Conservation (phyloP, 2,113 vertebrate genomes). For the Crotophaga sulcirostris region DNA sequence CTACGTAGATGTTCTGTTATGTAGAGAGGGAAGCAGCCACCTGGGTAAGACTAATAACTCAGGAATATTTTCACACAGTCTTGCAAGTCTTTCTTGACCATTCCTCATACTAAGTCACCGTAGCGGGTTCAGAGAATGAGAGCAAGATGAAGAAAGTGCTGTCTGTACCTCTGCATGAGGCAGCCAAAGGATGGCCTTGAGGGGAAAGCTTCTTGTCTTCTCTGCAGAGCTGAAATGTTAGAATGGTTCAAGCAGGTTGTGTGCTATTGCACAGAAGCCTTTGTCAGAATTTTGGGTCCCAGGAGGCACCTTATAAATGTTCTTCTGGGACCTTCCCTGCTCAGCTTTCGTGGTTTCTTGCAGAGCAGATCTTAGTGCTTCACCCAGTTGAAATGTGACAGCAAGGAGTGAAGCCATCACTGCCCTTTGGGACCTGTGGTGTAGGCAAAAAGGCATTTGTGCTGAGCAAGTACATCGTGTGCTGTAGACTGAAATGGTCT, state of each 20-base stretch:
- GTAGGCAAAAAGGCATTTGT: rapidly evolving
- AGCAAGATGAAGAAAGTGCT: neutral
- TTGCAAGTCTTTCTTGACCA: neutral
- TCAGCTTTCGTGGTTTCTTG: neutral
- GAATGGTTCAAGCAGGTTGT: neutral
- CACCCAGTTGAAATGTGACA: neutral
- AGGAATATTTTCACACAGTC: neutral
- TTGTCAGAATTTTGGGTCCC: neutral
- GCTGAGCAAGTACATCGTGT: neutral
- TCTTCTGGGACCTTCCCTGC: neutral
- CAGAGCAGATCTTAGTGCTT: neutral
- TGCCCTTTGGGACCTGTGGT: neutral
- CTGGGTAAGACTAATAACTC: neutral
- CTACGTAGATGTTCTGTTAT: neutral
- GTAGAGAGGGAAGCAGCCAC: neutral
- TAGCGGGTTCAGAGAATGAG: neutral
- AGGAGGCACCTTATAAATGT: neutral
- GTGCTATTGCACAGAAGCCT: too few species aligned
- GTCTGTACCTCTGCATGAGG: neutral
- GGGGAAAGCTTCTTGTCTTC: neutral
- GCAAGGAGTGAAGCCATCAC: neutral
- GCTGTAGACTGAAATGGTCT: neutral
- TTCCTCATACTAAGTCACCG: neutral
- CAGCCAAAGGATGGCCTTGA: neutral
- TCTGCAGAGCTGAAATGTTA: neutral